Conservation (phyloP, 2,888 invertebrate species). For the Apodemia hepburni region DNA sequence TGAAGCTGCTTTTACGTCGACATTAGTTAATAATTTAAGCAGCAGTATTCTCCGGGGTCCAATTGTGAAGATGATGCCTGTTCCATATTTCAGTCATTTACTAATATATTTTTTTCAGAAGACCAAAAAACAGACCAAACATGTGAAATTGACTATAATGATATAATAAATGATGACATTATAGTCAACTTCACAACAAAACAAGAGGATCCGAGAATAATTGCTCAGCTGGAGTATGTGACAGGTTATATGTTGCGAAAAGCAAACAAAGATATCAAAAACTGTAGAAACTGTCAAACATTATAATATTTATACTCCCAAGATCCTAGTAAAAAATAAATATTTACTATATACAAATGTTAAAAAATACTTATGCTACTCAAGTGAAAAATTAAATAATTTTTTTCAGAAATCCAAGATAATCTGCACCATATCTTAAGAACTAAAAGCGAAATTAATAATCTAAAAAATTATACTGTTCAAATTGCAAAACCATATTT, state of each 20-base stretch:
- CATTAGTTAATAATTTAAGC: conserved; percentile 11
- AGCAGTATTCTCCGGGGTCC: conserved; percentile 1
- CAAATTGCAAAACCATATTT: conserved; percentile 5
- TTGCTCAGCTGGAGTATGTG: neutral
- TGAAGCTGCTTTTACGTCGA: conserved; percentile 12
- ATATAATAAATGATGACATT: neutral
- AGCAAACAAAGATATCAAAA: neutral
- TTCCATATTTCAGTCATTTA: neutral
- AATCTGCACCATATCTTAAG: conserved; percentile 5
- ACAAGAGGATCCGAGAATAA: conserved; percentile 11
- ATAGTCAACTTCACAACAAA: neutral
- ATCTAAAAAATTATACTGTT: neutral
- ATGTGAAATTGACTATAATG: neutral
- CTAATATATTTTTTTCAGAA: neutral
- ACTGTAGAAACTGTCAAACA: neutral
- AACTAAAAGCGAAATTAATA: neutral
- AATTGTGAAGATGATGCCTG: conserved; percentile 13
- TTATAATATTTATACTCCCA: neutral
- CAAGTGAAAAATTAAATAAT: neutral
- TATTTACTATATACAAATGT: neutral
- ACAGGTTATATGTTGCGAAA: neutral
- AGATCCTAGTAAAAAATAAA: neutral
- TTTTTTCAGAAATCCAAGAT: conserved; percentile 7
- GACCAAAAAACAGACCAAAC: neutral
- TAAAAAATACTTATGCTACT: neutral